phyloP scores from a whole-genome alignment of 2,888 invertebrate genomes.

The Athrips mouffetella region DNA sequence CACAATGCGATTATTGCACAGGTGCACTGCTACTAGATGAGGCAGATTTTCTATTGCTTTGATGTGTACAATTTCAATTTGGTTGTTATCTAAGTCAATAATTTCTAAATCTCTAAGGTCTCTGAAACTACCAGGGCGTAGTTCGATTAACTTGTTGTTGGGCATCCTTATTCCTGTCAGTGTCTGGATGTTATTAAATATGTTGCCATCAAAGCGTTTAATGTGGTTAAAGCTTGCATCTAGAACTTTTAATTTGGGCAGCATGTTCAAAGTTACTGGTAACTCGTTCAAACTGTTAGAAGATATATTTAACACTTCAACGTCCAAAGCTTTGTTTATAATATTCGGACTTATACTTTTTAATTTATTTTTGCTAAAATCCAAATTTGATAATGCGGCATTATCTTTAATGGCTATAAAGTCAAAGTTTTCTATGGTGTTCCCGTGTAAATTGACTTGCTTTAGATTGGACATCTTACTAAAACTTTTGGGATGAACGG shows the following conservation, averaged over 20 bases:
- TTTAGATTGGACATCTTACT: constrained; percentile 80
- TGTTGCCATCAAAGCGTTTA: constrained; percentile 82
- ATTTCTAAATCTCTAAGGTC: constrained; percentile 83
- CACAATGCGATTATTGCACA: constrained; percentile 85
- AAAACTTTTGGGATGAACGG: constrained; percentile 82
- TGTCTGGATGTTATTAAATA: constrained; percentile 83
- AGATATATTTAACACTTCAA: constrained; percentile 87
- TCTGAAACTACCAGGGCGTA: constrained; percentile 84
- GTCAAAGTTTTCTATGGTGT: constrained; percentile 84
- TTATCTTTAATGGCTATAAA: constrained; percentile 84
- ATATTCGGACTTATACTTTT: constrained; percentile 81
- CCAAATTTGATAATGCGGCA: constrained; percentile 80
- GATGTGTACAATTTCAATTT: constrained; percentile 85
- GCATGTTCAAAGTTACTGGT: constrained; percentile 83
- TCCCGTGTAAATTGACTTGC: constrained; percentile 86
- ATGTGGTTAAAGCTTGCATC: constrained; percentile 89
- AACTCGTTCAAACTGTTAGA: constrained; percentile 86
- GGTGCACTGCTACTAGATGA: constrained; percentile 81
- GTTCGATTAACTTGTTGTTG: constrained; percentile 84
- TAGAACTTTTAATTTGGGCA: constrained; percentile 83
- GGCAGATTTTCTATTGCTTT: constrained; percentile 85
- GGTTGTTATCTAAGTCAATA: constrained; percentile 89
- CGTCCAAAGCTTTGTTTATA: constrained; percentile 80
- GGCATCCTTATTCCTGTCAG: constrained; percentile 85
- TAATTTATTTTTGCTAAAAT: constrained; percentile 86